Evolutionary conservation across 2,888 invertebrate genomes (phyloP).

Genomic region (Noctuana brunneofusca): DNA sequence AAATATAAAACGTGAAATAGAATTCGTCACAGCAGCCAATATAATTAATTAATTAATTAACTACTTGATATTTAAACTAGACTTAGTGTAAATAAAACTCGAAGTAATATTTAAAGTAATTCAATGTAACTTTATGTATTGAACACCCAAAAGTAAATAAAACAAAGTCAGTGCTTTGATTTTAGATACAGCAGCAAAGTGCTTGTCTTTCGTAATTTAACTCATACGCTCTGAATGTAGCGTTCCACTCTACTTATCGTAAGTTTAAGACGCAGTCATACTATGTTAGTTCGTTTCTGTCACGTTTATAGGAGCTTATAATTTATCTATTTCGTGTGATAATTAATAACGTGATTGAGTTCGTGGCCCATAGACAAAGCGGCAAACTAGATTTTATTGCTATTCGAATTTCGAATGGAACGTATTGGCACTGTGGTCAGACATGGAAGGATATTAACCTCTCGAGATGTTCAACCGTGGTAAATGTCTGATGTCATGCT

Average conservation of each 20-base stretch:
- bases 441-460: conserved; percentile 74
- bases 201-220: conserved; percentile 35
- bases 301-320: conserved; percentile 16
- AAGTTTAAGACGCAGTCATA: conserved; percentile 26
- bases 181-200: conserved; percentile 29
- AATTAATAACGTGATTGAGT: conserved; percentile 38
- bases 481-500: conserved; percentile 67
- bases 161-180: conserved; percentile 9
- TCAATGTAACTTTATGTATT: background rate
- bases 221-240: conserved; percentile 28
- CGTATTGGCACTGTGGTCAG: conserved; percentile 60
- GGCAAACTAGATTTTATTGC: conserved; percentile 58
- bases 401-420: conserved; percentile 57
- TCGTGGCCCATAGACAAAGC: conserved; percentile 46
- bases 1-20: background rate
- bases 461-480: conserved; percentile 49
- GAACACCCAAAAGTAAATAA: conserved; percentile 7
- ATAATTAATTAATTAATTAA: background rate
- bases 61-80: background rate
- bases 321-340: conserved; percentile 28
- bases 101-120: background rate
- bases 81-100: background rate
- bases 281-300: conserved; percentile 14
- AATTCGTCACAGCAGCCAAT: background rate
- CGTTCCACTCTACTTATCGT: conserved; percentile 35